Conservation (phyloP, 1,140 invertebrate genomes). For the Paracyclopina nana region DNA sequence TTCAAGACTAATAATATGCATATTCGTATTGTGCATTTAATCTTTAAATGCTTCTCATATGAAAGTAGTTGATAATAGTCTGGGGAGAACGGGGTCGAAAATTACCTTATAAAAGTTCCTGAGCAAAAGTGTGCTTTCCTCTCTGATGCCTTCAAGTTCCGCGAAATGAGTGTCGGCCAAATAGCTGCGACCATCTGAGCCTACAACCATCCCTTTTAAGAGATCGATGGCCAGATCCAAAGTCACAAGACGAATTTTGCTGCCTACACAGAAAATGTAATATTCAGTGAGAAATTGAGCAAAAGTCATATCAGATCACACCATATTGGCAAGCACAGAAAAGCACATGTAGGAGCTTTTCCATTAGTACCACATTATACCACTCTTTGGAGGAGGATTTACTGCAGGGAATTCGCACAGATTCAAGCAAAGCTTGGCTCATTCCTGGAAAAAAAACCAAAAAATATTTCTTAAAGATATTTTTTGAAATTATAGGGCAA, state of each 20-base stretch:
- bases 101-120: slow-evolving; percentile 78
- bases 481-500: too few species aligned
- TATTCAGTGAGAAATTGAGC: background rate
- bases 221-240: slow-evolving; percentile 66
- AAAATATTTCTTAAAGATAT: too few species aligned
- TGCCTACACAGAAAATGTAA: slow-evolving; percentile 29
- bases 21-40: background rate
- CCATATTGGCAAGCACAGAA: background rate
- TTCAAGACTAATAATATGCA: background rate
- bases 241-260: slow-evolving; percentile 63
- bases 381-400: background rate
- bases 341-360: slow-evolving; percentile 1
- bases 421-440: background rate
- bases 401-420: background rate
- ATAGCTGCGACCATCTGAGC: slow-evolving; percentile 24
- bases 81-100: too few species aligned
- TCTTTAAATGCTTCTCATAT: too few species aligned
- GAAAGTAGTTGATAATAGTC: too few species aligned
- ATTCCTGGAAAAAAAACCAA: background rate
- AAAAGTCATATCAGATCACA: background rate
- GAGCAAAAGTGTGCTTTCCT: slow-evolving; percentile 62
- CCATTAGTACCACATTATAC: slow-evolving; percentile 1
- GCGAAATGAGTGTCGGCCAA: slow-evolving; percentile 41
- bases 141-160: slow-evolving; percentile 51
- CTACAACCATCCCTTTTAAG: slow-evolving; percentile 35